A percentile compares a stretch with the other conserved stretches of the same genome.
Evolutionary conservation across 1,140 invertebrate genomes (phyloP).

Genomic region (Zophobas morio): DNA sequence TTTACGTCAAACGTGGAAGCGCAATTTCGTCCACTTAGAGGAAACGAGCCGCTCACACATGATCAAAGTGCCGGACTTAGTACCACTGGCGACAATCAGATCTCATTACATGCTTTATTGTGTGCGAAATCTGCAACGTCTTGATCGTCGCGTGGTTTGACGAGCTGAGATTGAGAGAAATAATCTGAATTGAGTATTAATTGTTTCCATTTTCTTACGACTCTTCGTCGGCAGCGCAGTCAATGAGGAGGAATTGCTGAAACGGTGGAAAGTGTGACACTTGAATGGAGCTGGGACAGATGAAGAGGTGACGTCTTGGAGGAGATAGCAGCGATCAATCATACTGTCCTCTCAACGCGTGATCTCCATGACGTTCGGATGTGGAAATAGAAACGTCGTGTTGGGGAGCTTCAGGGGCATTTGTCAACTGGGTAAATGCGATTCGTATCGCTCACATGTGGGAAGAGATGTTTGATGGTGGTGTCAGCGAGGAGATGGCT

Average conservation of each 20-base stretch:
- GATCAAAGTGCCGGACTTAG: too few relatives aligned
- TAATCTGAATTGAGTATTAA: too few relatives aligned
- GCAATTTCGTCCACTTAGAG: too few relatives aligned
- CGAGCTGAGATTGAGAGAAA: too few relatives aligned
- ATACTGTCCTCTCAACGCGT: constrained; percentile 24
- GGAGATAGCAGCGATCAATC: constrained; percentile 31
- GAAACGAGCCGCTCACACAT: too few relatives aligned
- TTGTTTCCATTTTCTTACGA: background rate
- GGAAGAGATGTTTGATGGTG: background rate
- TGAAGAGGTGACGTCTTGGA: constrained; percentile 18
- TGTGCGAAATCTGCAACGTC: too few relatives aligned
- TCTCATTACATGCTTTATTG: too few relatives aligned
- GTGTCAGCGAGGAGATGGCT: background rate
- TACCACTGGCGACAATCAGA: too few relatives aligned
- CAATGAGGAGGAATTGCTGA: constrained; percentile 7
- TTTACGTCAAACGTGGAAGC: too few relatives aligned
- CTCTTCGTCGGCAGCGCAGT: too few relatives aligned
- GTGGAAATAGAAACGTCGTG: constrained; percentile 37
- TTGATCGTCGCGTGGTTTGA: too few relatives aligned
- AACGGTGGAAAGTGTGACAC: constrained; percentile 18
- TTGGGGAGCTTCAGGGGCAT: constrained; percentile 20
- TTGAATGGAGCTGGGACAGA: constrained; percentile 1
- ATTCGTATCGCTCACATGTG: constrained; percentile 29
- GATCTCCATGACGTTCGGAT: constrained; percentile 18
- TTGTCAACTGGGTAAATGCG: constrained; percentile 37